Evolutionary conservation across 2,113 vertebrate species (phyloP).

Genomic region (Siniperca knerii): DNA sequence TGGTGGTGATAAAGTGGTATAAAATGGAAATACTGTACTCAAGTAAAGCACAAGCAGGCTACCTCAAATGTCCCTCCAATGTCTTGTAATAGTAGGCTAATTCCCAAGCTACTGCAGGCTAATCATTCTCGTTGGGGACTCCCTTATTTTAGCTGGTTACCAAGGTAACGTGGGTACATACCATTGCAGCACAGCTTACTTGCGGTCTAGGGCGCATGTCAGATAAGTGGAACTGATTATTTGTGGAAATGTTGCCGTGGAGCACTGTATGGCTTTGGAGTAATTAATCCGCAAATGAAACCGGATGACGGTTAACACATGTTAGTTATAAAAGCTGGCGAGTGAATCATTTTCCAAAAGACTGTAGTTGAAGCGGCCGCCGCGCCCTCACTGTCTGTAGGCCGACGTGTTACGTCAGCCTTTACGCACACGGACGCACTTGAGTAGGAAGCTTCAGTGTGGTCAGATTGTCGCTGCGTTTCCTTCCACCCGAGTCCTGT

Average conservation of each 20-base stretch:
- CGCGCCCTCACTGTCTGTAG: not conserved
- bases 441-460: not conserved
- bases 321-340: not conserved
- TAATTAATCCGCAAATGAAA: too few species aligned
- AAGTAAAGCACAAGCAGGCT: not conserved
- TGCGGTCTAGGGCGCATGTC: constrained; percentile 1
- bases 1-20: too few species aligned
- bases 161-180: not conserved
- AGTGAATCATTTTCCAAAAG: not conserved
- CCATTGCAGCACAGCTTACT: not conserved
- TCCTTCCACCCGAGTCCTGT: not conserved
- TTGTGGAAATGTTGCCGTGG: not conserved
- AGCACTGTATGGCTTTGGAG: not conserved
- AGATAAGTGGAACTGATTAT: not conserved
- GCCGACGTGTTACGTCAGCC: constrained; percentile 15
- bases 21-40: not conserved
- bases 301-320: not conserved
- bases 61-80: not conserved
- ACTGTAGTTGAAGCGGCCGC: too few species aligned
- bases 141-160: not conserved
- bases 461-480: not conserved
- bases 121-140: not conserved
- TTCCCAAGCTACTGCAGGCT: not conserved
- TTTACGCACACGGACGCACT: not conserved
- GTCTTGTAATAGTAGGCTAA: too few species aligned